Conservation (phyloP, 2,113 vertebrate genomes). For the Micronisus gabar region DNA sequence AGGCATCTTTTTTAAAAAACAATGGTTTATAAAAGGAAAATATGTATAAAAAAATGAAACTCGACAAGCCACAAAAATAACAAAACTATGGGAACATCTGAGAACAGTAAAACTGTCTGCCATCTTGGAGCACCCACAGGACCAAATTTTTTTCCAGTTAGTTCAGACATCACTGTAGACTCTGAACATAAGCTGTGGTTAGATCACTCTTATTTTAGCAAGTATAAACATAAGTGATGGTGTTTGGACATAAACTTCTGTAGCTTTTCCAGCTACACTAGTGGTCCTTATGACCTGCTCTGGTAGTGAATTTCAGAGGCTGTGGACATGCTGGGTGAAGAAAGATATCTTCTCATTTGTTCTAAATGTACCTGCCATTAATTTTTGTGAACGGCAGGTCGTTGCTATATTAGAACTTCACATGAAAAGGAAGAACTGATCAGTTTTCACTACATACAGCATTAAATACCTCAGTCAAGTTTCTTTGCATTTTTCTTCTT, state of each 20-base stretch:
- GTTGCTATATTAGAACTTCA: not conserved
- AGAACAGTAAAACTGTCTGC: not conserved
- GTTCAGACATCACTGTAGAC: not conserved
- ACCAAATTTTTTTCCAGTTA: not conserved
- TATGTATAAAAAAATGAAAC: not conserved
- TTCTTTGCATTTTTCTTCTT: slow-evolving; percentile 21
- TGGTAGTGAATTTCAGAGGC: slow-evolving; percentile 1
- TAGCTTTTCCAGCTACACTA: not conserved
- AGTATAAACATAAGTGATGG: not conserved
- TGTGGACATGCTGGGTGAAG: slow-evolving; percentile 8
- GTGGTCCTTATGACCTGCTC: not conserved
- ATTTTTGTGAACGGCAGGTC: not conserved
- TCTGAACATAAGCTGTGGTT: not conserved
- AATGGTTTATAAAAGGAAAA: not conserved
- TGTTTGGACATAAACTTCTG: not conserved
- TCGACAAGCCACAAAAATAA: not conserved
- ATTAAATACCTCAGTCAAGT: slow-evolving; percentile 13
- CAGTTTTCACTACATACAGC: not conserved
- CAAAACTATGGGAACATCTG: not conserved
- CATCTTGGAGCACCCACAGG: not conserved
- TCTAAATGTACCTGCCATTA: slow-evolving; percentile 16
- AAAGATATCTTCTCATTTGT: slow-evolving; percentile 31
- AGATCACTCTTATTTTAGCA: not conserved
- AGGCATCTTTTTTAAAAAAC: not conserved
- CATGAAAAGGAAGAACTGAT: not conserved